Evolutionary conservation across 2,888 invertebrate species (phyloP), one percentile per base, ranked within the genome.

Genomic region (Heliconius charithonia): DNA sequence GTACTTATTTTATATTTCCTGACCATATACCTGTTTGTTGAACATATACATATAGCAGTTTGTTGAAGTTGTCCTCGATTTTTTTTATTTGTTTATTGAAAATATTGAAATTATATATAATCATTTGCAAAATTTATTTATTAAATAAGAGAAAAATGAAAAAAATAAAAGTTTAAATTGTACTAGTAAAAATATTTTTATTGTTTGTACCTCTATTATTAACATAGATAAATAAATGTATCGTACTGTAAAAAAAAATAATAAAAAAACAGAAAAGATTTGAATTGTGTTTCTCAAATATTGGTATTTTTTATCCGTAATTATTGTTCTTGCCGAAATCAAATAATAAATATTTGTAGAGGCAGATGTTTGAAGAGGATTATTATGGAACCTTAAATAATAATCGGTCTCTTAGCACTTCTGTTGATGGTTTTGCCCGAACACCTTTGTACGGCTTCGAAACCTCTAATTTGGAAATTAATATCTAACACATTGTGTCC

Each of bases 401-500:
- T 94, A 90, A 94, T 91, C 89, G 90, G 87, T 83, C 89, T 91
- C 92, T 93, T 93, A 93, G 90, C 93, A 94, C 94, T 94, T 92
- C 92, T 93, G 92, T 92, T 90, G 91, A 87, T 88, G 91, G 93
- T 93, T 93, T 92, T 93, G 90, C 87, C 81, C 85, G 89, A 87
- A 90, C 92, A 93, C 92, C 93, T 93, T 93, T 90, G 89, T 88
- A 87, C 85, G 88, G 85, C 86, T 85, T 83, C 86, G 86, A 86
- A 90, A 89, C 89, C 94, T 93, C 91, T 93, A 93, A 95, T 95
- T 94, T 95, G 83, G 86, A 88, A 91, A 95, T 94, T 94, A 93
- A 95, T 93, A 93, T 93, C 92, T 93, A 93, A 94, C 94, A 95
- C 93, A 93, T 93, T 94, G 93, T 91, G 92, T 87, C 92, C 92